Evolutionary conservation across 2,888 invertebrate species (phyloP).

Genomic region (Apotomis capreana): DNA sequence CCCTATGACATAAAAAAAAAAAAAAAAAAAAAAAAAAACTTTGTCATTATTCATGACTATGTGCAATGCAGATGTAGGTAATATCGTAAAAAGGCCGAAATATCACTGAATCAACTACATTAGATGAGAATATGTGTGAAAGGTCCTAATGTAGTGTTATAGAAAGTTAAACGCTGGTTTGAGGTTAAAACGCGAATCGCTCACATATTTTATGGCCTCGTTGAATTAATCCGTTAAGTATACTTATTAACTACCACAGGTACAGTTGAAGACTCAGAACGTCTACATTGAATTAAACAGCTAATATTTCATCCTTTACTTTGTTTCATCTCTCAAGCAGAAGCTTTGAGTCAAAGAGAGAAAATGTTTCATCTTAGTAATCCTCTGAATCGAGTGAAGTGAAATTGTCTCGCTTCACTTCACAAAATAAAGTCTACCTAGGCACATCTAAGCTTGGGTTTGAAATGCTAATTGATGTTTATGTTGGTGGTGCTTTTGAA

Average conservation of each 20-base stretch:
- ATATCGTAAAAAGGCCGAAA: too few relatives aligned
- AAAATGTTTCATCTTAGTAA: neutral
- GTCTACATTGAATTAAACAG: neutral
- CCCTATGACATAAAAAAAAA: too few relatives aligned
- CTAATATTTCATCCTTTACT: slow-evolving; percentile 11
- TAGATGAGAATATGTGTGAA: slow-evolving; percentile 3
- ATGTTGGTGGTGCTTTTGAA: too few relatives aligned
- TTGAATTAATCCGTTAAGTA: neutral
- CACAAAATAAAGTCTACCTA: neutral
- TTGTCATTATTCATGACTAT: too few relatives aligned
- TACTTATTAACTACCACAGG: neutral
- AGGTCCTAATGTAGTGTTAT: slow-evolving; percentile 35
- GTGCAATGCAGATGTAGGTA: too few relatives aligned
- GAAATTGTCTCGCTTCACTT: slow-evolving; percentile 17
- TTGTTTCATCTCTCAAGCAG: slow-evolving; percentile 22
- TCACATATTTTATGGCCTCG: neutral
- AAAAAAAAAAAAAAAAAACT: too few relatives aligned
- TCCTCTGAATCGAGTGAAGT: slow-evolving; percentile 7
- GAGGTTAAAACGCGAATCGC: neutral
- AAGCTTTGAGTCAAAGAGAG: slow-evolving; percentile 10
- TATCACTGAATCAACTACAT: too few relatives aligned
- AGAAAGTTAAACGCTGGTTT: slow-evolving; percentile 22
- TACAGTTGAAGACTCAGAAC: neutral
- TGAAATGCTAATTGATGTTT: too few relatives aligned
- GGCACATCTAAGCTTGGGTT: too few relatives aligned